These are phyloP conservation scores for Trididemnum nubilum DNA, from an alignment of 23 tunicate species.

Conservation along the genomic window DNA sequence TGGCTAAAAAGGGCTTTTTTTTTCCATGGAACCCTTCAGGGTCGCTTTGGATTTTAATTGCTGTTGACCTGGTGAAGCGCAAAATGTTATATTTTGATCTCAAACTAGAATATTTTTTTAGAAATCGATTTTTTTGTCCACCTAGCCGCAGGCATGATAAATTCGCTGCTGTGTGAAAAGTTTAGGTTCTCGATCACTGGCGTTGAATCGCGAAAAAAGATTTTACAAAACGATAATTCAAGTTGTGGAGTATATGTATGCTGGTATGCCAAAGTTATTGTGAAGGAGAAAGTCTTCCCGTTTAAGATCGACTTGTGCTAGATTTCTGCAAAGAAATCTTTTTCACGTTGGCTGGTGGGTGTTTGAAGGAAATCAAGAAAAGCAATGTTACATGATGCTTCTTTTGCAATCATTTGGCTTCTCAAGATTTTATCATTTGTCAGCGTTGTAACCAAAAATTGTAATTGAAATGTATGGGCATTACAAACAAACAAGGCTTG, in stretches of 20 bases:
- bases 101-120: not conserved
- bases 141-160: not conserved
- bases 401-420: too few relatives aligned
- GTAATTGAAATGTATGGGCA: too few relatives aligned
- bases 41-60: constrained; percentile 16
- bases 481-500: too few relatives aligned
- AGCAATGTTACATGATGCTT: too few relatives aligned
- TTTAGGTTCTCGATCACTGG: not conserved
- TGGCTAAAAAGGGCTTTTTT: constrained; percentile 2
- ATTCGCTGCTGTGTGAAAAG: not conserved
- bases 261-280: constrained; percentile 3
- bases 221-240: not conserved
- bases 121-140: not conserved
- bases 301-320: too few relatives aligned
- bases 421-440: too few relatives aligned
- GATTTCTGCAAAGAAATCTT: too few relatives aligned
- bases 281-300: not conserved
- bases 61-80: not conserved
- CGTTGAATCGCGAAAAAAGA: not conserved
- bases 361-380: too few relatives aligned
- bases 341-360: too few relatives aligned
- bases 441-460: too few relatives aligned
- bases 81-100: constrained; percentile 22
- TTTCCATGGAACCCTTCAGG: constrained; percentile 25
- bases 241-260: constrained; percentile 33